Percentiles rank a stretch among this genome's conserved stretches.
phyloP scores from a whole-genome alignment of 2,113 vertebrate genomes.

The Mola mola region DNA sequence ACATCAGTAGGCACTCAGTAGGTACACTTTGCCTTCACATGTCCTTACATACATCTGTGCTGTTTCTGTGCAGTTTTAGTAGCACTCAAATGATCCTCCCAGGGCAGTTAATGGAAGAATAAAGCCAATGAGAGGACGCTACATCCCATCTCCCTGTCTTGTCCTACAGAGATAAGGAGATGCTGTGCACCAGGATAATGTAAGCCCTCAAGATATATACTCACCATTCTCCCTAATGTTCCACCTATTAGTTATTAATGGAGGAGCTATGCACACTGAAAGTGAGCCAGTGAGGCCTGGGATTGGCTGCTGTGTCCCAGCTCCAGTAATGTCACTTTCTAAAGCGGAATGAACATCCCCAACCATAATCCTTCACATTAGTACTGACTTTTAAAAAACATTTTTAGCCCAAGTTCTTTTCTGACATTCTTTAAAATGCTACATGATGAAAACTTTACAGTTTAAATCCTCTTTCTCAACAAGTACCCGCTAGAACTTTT shows the following conservation, averaged over 20 bases:
- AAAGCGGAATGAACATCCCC: conserved; percentile 32
- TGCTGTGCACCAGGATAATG: conserved; percentile 63
- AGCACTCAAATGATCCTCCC: conserved; percentile 51
- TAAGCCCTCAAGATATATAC: conserved; percentile 71
- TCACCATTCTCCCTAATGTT: conserved; percentile 67
- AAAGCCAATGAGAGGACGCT: conserved; percentile 67
- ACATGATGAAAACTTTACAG: conserved; percentile 49
- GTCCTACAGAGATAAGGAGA: conserved; percentile 60
- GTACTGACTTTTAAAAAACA: conserved; percentile 24
- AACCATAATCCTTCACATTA: conserved; percentile 42
- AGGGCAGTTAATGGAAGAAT: conserved; percentile 59
- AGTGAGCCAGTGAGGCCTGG: conserved; percentile 61
- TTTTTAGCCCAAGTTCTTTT: conserved; percentile 41
- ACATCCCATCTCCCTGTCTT: conserved; percentile 30
- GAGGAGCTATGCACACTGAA: conserved; percentile 57
- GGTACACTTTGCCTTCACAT: conserved; percentile 16
- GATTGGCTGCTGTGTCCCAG: conserved; percentile 37
- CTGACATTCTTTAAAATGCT: conserved; percentile 14
- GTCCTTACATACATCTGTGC: conserved; percentile 34
- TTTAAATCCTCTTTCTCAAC: conserved; percentile 18
- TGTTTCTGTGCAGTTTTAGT: conserved; percentile 48
- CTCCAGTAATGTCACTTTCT: conserved; percentile 37
- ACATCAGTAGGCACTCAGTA: neutral
- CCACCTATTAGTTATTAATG: conserved; percentile 77
- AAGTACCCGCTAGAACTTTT: no score